Conservation (phyloP, 1,140 invertebrate genomes). For the Diorhabda elongata region DNA sequence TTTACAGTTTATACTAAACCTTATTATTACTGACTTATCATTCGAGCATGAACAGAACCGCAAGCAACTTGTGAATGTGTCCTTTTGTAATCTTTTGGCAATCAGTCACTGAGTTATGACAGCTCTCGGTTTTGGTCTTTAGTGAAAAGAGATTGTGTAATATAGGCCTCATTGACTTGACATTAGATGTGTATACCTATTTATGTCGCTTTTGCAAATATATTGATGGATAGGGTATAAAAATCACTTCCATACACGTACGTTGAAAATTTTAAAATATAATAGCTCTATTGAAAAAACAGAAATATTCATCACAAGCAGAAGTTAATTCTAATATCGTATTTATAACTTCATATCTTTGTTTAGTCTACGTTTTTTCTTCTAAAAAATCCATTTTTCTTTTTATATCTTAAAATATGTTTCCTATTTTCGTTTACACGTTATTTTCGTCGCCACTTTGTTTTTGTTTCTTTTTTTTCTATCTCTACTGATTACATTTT, state of each 20-base stretch:
- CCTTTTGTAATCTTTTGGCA: conserved; percentile 15
- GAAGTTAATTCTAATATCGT: neutral
- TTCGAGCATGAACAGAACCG: conserved; percentile 15
- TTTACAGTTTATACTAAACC: neutral
- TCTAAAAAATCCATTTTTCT: neutral
- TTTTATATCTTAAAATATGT: neutral
- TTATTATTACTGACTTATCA: conserved; percentile 11
- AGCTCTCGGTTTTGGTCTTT: conserved; percentile 25
- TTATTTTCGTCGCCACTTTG: too few species aligned
- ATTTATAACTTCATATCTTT: neutral
- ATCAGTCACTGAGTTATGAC: conserved; percentile 38
- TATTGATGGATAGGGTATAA: neutral
- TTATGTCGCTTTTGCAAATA: conserved; percentile 7
- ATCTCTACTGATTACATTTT: too few species aligned
- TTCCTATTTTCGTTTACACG: too few species aligned
- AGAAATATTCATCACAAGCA: neutral
- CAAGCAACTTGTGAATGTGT: conserved; percentile 26
- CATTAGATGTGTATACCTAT: conserved; percentile 4
- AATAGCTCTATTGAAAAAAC: neutral
- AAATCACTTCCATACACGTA: neutral
- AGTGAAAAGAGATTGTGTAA: conserved; percentile 33
- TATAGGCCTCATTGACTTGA: conserved; percentile 29
- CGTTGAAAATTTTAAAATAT: neutral
- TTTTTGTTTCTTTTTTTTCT: too few species aligned
- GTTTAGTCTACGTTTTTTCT: neutral